These are phyloP conservation scores for Mimachlamys varia DNA, from an alignment of 2,888 invertebrate species.

Conservation along the genomic window DNA sequence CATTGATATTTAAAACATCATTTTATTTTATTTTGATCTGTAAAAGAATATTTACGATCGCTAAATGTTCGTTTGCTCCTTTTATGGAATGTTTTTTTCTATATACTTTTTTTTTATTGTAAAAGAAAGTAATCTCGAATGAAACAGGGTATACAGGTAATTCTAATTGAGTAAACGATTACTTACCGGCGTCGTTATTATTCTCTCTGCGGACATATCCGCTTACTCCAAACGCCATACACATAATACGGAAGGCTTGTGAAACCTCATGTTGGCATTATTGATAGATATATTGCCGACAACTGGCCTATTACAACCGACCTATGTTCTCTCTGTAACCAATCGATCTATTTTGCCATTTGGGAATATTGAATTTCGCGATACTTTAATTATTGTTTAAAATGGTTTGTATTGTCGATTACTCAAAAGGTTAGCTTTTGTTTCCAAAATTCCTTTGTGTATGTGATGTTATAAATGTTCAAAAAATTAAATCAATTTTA, in stretches of 20 bases:
- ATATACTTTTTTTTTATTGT: too few species aligned
- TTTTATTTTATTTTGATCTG: too few species aligned
- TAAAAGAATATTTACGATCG: too few species aligned
- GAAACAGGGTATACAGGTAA: background rate
- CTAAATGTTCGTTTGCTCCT: too few species aligned
- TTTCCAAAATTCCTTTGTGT: background rate
- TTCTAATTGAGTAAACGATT: background rate
- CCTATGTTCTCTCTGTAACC: background rate
- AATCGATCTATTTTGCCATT: constrained; percentile 9
- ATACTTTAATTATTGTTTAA: background rate
- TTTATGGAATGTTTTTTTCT: too few species aligned
- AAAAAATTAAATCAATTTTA: background rate
- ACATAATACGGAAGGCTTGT: background rate
- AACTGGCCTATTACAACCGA: background rate
- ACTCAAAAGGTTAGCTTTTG: background rate
- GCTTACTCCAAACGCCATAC: background rate
- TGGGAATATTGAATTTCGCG: background rate
- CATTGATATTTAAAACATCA: too few species aligned
- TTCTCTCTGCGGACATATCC: background rate
- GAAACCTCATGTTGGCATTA: background rate
- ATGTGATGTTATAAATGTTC: background rate
- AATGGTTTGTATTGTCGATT: background rate
- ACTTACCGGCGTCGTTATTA: background rate
- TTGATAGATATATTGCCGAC: background rate
- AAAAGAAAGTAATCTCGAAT: background rate